Base-by-base conservation (phyloP, 2,797 vertebrate species). In the Ataeniobius toweri region DNA sequence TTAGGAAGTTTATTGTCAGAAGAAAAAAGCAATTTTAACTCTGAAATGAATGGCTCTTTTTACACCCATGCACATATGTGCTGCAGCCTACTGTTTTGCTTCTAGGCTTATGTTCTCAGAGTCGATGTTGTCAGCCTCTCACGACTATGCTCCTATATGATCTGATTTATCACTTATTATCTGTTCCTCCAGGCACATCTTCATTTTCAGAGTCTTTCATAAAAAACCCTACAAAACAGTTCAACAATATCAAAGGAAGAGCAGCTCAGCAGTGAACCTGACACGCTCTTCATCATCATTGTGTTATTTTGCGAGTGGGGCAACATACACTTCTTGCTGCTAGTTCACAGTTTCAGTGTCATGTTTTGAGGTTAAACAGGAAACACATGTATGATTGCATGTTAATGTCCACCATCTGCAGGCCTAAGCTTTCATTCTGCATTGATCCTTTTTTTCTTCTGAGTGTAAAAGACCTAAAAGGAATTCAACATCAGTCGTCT, bases 101-200 rank as follows among this genome's bases (percentile, higher is more conserved):
- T 76, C 71, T 36, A 75, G 83, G 55, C 74, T 56, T 50, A 63
- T 78, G 70, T 79, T 74, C 26, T 76, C 56, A 61, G 41, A 75
- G 67, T 51, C 50, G 36, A 24, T 50, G 36, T 74, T 74, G 65
- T 82, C 75, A 74, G 36, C 28, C 26, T 39, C n/a, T 36, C 48
- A 50, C 75, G 77, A 39, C 61, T 82, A n/a, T 63, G 9, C 51
- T 72, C n/a, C 65, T 69, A 50, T 73, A 55, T 80, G 20, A 76
- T 77, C 69, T 69, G 73, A 80, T 78, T 74, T 75, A 78, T 74
- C 65, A 70, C 75, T 80, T 71, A 76, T 83, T 70, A 31, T 82
- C 75, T 73, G 31, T 61, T 81, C 73, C 75, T 79, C 28, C 61
- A 70, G 65, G 69, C 79, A 74, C 56, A 68, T 72, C 41, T 73